phyloP scores from a whole-genome alignment of 1,140 invertebrate species.

The Drosophila melanica region DNA sequence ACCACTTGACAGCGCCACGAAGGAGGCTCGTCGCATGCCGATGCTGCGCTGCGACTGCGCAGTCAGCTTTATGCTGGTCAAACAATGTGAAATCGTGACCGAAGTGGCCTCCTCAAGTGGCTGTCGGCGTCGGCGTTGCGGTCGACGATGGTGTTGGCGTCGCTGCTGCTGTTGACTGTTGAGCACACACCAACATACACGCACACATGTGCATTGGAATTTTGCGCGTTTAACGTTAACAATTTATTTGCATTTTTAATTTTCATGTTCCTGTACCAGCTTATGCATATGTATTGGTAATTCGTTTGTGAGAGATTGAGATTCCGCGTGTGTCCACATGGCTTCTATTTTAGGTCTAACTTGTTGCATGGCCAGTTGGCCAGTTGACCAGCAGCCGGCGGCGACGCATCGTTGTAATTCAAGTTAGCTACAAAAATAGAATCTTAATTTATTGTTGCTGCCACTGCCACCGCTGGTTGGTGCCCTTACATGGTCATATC shows the following conservation, averaged over 20 bases:
- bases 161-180: constrained; percentile 12
- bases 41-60: constrained; percentile 58
- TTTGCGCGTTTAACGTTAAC: constrained; percentile 77
- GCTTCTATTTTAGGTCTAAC: constrained; percentile 81
- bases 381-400: constrained; percentile 14
- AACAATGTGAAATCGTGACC: constrained; percentile 72
- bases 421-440: constrained; percentile 81
- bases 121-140: constrained; percentile 22
- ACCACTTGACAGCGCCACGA: constrained; percentile 60
- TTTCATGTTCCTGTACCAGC: constrained; percentile 59
- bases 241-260: constrained; percentile 83
- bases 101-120: constrained; percentile 76
- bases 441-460: constrained; percentile 77
- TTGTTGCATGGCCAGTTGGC: constrained; percentile 59
- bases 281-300: not conserved
- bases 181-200: constrained; percentile 8
- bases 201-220: constrained; percentile 59
- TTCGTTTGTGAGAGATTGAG: constrained; percentile 14
- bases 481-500: constrained; percentile 75
- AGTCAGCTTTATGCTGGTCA: constrained; percentile 36
- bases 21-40: constrained; percentile 70
- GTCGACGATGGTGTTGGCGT: constrained; percentile 3
- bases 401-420: constrained; percentile 56
- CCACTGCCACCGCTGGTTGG: constrained; percentile 27
- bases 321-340: constrained; percentile 31